Conservation (phyloP, 1,140 invertebrate species). For the Heliconius eleuchia region DNA sequence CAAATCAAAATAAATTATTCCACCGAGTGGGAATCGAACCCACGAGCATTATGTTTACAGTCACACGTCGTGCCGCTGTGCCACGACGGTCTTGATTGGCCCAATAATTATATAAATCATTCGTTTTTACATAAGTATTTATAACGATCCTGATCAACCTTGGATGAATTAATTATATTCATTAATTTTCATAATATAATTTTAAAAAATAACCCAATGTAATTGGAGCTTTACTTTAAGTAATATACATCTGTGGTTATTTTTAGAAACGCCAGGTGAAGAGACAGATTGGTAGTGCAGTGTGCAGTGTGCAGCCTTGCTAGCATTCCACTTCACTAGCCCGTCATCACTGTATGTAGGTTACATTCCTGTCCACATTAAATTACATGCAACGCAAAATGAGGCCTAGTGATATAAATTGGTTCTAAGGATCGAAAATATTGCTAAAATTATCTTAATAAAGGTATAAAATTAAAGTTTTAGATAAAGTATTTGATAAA, state of each 20-base stretch:
- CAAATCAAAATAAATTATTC: too few species aligned
- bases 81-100: too few species aligned
- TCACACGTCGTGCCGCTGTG: too few species aligned
- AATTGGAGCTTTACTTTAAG: constrained; percentile 28
- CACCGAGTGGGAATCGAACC: too few species aligned
- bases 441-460: too few species aligned
- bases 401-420: background rate
- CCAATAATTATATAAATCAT: too few species aligned
- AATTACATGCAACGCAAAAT: constrained; percentile 18
- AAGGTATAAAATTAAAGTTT: too few species aligned
- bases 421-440: background rate
- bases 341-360: constrained; percentile 30
- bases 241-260: constrained; percentile 16
- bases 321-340: constrained; percentile 42
- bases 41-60: too few species aligned
- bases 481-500: too few species aligned
- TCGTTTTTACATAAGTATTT: too few species aligned
- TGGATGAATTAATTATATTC: background rate
- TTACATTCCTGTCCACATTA: constrained; percentile 31
- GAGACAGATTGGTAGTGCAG: constrained; percentile 44
- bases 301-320: constrained; percentile 38
- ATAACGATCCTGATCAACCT: too few species aligned
- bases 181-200: background rate
- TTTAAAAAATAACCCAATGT: background rate
- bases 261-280: constrained; percentile 40